Percentiles rank a stretch among this genome's conserved stretches.
Conservation (phyloP, 2,888 invertebrate species). For the Heliconius ismenius region DNA sequence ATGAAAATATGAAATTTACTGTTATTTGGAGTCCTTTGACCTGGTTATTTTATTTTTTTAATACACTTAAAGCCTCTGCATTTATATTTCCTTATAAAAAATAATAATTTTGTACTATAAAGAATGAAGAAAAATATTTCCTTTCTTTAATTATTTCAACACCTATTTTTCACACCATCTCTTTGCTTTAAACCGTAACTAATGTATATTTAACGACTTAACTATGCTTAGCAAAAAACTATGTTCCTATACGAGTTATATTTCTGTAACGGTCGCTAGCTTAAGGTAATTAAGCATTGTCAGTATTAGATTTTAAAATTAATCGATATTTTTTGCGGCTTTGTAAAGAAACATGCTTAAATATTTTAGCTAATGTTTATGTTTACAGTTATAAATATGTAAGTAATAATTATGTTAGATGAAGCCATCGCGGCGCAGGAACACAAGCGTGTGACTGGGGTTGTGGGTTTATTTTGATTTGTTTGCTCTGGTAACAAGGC, state of each 20-base stretch:
- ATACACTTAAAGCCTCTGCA: neutral
- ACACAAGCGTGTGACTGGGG: too few relatives aligned
- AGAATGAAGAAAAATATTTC: neutral
- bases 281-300: constrained; percentile 5
- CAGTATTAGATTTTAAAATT: neutral
- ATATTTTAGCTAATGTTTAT: too few relatives aligned
- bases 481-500: neutral
- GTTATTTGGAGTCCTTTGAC: constrained; percentile 65
- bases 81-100: too few relatives aligned
- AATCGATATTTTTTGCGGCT: neutral
- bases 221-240: constrained; percentile 2
- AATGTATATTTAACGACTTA: constrained; percentile 16
- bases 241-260: neutral
- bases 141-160: neutral
- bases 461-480: too few relatives aligned
- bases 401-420: too few relatives aligned
- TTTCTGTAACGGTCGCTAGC: neutral
- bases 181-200: constrained; percentile 13
- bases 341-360: too few relatives aligned
- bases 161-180: neutral
- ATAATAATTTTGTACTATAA: too few relatives aligned
- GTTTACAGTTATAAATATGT: too few relatives aligned
- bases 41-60: constrained; percentile 38
- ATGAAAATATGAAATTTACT: constrained; percentile 65
- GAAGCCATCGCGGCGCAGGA: too few relatives aligned